Evolutionary conservation across 2,797 vertebrate genomes (phyloP).

Genomic region (Cheirogaleus major): DNA sequence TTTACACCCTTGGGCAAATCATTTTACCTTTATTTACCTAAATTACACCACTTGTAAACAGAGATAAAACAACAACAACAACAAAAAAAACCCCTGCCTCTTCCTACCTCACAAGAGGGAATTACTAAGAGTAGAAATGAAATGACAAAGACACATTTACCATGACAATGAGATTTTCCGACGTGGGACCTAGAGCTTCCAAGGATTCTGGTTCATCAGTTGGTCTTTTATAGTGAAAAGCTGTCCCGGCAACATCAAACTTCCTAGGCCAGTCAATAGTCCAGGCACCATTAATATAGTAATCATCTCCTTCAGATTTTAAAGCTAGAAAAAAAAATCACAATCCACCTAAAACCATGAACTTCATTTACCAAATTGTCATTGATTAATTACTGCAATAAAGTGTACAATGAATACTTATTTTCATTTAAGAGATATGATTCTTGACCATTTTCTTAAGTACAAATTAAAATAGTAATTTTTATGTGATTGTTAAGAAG

Average conservation of each 20-base stretch:
- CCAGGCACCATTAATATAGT: conserved; percentile 99
- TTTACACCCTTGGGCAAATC: background rate
- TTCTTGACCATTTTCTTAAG: conserved; percentile 24
- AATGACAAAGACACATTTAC: conserved; percentile 86
- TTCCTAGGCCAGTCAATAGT: conserved; percentile 99
- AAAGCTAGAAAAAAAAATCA: conserved; percentile 88
- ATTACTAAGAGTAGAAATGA: conserved; percentile 41
- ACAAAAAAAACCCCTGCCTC: background rate
- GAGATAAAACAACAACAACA: background rate
- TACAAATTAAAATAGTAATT: conserved; percentile 29
- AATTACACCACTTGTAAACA: conserved; percentile 4
- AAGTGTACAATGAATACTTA: background rate
- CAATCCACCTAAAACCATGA: conserved; percentile 81
- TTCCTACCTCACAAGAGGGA: background rate
- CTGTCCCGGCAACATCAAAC: conserved; percentile 97
- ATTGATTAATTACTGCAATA: background rate
- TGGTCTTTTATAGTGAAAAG: conserved; percentile 97
- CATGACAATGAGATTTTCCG: conserved; percentile 97
- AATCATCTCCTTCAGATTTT: conserved; percentile 97
- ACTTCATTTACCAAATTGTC: conserved; percentile 59
- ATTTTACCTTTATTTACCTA: conserved; percentile 45
- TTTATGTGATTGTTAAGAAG: background rate
- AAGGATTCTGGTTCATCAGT: conserved; percentile 96
- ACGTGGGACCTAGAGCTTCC: conserved; percentile 95
- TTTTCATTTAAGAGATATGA: conserved; percentile 29